Conservation (phyloP, 2,113 vertebrate species). For the Psephotus haematonotus region DNA sequence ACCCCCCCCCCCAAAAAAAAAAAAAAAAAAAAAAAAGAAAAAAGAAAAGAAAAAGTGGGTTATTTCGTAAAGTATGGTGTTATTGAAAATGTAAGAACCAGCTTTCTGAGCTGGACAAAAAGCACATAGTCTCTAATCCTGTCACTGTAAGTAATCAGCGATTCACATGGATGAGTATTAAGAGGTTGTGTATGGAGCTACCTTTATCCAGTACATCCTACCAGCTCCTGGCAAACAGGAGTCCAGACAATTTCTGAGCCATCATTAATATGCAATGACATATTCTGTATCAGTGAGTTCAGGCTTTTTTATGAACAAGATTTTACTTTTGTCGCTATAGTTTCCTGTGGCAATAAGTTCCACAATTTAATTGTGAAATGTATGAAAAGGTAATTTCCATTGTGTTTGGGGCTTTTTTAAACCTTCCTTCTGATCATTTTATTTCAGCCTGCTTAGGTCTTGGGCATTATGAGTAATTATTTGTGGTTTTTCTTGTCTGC, state of each 20-base stretch:
- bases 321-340: background rate
- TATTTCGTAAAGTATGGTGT: background rate
- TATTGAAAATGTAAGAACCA: background rate
- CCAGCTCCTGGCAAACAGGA: background rate
- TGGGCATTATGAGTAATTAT: background rate
- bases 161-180: background rate
- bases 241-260: background rate
- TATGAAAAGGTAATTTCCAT: background rate
- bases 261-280: background rate
- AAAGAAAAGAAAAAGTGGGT: background rate
- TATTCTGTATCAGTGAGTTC: background rate
- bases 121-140: background rate
- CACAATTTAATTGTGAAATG: background rate
- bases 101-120: background rate
- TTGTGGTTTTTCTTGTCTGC: background rate
- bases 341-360: background rate
- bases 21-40: background rate
- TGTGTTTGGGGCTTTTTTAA: background rate
- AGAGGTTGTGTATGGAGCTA: background rate
- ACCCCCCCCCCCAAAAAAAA: rapidly evolving
- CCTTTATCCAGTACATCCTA: background rate
- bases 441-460: background rate
- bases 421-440: background rate
- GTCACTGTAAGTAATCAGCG: background rate
- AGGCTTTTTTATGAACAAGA: background rate